phyloP scores from a whole-genome alignment of 2,888 invertebrate species.

The Acronicta leporina region DNA sequence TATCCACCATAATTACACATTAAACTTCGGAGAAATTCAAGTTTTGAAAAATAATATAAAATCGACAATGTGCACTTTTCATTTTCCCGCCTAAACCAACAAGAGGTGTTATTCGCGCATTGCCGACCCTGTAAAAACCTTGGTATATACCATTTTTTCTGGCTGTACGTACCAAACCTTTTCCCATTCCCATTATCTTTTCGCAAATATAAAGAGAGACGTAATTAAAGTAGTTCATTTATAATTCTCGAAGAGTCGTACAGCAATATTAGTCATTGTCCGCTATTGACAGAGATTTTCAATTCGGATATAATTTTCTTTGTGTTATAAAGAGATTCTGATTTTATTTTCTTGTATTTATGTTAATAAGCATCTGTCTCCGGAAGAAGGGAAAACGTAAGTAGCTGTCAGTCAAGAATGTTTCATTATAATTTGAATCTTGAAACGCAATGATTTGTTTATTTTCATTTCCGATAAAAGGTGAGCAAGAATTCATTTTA shows the following conservation, averaged over 20 bases:
- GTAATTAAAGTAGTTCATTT: slow-evolving; percentile 5
- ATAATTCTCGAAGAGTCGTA: not conserved
- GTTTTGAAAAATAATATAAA: too few relatives aligned
- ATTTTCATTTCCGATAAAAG: slow-evolving; percentile 1
- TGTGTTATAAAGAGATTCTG: slow-evolving; percentile 2
- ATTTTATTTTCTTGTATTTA: slow-evolving; percentile 31
- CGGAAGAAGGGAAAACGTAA: slow-evolving; percentile 9
- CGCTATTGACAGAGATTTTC: slow-evolving; percentile 1
- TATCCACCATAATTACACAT: too few relatives aligned
- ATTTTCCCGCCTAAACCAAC: too few relatives aligned
- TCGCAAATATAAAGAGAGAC: slow-evolving; percentile 2
- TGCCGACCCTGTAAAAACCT: too few relatives aligned
- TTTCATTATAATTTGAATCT: slow-evolving; percentile 29
- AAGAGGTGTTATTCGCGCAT: too few relatives aligned
- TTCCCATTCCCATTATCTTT: not conserved
- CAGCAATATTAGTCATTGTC: slow-evolving; percentile 1
- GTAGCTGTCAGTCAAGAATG: slow-evolving; percentile 28
- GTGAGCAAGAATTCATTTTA: not conserved
- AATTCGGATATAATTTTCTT: slow-evolving; percentile 3
- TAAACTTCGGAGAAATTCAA: too few relatives aligned
- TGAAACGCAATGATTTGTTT: slow-evolving; percentile 13
- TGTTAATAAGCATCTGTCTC: slow-evolving; percentile 23
- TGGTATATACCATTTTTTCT: too few relatives aligned
- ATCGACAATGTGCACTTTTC: too few relatives aligned
- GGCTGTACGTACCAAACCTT: not conserved